These are phyloP conservation scores for Prinia subflava DNA, from an alignment of 2,113 vertebrate species.

Conservation along the genomic window DNA sequence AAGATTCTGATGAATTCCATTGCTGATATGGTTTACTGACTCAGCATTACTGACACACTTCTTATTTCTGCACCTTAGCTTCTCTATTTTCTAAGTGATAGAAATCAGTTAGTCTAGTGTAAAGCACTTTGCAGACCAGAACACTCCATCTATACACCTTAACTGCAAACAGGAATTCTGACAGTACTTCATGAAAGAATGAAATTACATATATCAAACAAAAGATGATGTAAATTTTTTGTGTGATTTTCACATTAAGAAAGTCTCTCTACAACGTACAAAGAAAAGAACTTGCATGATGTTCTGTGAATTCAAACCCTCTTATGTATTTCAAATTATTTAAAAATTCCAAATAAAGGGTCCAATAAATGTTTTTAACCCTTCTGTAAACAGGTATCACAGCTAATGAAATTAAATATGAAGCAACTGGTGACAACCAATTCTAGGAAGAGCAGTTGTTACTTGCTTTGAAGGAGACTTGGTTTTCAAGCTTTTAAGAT, in stretches of 20 bases:
- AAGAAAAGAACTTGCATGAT: neutral
- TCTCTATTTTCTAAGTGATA: neutral
- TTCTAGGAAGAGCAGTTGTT: neutral
- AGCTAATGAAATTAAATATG: neutral
- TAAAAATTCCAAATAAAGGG: neutral
- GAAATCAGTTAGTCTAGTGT: neutral
- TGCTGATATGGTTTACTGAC: neutral
- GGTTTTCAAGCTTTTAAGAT: neutral
- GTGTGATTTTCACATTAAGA: neutral
- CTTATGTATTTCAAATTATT: neutral
- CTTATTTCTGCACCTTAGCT: neutral
- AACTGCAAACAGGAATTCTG: neutral
- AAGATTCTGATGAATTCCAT: neutral
- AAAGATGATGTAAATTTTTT: neutral
- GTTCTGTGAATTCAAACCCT: neutral
- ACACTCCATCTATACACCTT: neutral
- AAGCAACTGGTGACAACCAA: neutral
- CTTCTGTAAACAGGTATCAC: neutral
- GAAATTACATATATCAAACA: neutral
- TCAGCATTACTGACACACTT: neutral
- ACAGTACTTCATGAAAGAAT: neutral
- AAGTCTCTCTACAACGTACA: neutral
- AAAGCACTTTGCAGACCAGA: neutral
- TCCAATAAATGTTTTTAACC: neutral
- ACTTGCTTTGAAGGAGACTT: neutral